Percentiles rank a stretch among this genome's conserved stretches.
phyloP scores from a whole-genome alignment of 2,888 invertebrate genomes.

The Dexiosoma caninum region DNA sequence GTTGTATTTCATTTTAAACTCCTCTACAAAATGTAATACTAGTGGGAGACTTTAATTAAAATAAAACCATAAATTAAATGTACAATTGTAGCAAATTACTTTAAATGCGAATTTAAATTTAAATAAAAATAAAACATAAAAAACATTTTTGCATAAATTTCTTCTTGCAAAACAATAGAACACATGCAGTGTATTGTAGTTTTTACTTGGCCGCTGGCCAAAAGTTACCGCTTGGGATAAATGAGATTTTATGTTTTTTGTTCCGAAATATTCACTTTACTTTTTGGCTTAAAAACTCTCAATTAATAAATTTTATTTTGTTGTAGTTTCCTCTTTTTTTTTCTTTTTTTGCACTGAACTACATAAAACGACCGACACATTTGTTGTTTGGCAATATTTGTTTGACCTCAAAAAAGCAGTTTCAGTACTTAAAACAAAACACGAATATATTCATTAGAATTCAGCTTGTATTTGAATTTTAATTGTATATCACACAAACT shows the following conservation, averaged over 20 bases:
- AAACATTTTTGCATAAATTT: not conserved
- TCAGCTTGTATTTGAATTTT: not conserved
- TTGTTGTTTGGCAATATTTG: not conserved
- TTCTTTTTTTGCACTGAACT: not conserved
- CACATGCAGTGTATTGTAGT: not conserved
- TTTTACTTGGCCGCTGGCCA: conserved; percentile 19
- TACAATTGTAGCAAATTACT: conserved; percentile 1
- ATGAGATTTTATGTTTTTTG: not conserved
- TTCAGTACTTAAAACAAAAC: too few relatives aligned
- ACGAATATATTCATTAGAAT: not conserved
- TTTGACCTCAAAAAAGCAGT: not conserved
- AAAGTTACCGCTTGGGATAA: not conserved
- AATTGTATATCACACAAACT: too few relatives aligned
- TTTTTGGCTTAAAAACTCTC: conserved; percentile 28
- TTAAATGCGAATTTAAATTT: too few relatives aligned
- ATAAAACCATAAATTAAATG: conserved; percentile 9
- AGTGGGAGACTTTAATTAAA: conserved; percentile 34
- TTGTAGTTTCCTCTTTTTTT: too few relatives aligned
- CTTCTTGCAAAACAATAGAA: not conserved
- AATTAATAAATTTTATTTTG: conserved; percentile 34
- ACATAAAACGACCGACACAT: not conserved
- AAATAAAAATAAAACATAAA: too few relatives aligned
- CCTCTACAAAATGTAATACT: not conserved
- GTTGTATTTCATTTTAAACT: not conserved
- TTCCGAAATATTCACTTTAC: not conserved